phyloP scores from a whole-genome alignment of 1,140 invertebrate genomes.

The Sesamia nonagrioides region DNA sequence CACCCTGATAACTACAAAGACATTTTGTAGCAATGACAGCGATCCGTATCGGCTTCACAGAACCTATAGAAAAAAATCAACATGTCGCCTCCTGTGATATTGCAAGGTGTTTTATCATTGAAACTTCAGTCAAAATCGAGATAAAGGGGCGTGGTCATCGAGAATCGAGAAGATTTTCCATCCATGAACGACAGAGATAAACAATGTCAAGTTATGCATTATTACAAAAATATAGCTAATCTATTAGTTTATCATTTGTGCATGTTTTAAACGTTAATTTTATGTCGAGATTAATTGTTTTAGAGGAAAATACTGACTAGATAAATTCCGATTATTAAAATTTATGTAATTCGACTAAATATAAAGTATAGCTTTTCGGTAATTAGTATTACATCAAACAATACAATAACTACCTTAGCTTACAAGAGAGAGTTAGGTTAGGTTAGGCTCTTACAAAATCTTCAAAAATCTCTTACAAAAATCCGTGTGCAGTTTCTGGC shows the following conservation, averaged over 20 bases:
- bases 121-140: constrained; percentile 76
- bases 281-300: background rate
- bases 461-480: too few species aligned
- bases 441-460: too few species aligned
- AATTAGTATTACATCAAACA: too few species aligned
- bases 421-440: too few species aligned
- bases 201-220: constrained; percentile 31
- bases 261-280: background rate
- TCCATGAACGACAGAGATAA: constrained; percentile 46
- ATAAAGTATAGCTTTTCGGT: too few species aligned
- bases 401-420: too few species aligned
- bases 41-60: constrained; percentile 87
- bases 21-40: constrained; percentile 87
- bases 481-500: too few species aligned
- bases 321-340: background rate
- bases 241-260: background rate
- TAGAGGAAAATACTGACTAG: background rate
- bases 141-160: constrained; percentile 79
- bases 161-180: constrained; percentile 50
- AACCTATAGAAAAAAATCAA: constrained; percentile 87
- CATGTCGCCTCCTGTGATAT: constrained; percentile 84
- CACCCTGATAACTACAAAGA: constrained; percentile 87
- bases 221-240: background rate
- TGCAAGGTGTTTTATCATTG: constrained; percentile 76
- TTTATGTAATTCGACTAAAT: background rate